Evolutionary conservation across 2,797 vertebrate species (phyloP), one percentile per base, ranked within the genome.

Genomic region (Phylloscopus collybita): DNA sequence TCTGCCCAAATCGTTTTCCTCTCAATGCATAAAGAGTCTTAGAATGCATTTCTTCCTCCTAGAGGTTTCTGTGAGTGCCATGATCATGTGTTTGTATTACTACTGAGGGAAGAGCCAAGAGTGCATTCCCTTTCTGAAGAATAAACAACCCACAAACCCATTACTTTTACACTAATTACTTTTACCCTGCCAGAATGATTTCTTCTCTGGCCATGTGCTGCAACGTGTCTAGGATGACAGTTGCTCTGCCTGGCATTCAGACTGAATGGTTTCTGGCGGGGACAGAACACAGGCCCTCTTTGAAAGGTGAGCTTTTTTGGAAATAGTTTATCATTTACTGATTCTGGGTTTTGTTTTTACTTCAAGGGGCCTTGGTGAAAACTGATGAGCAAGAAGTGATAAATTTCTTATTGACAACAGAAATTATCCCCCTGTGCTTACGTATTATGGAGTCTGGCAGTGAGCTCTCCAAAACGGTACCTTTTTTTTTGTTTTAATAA

Each of bases 371-470:
- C 17, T 97, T 99, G 97, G 99, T 99, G 87, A 99, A 99, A 98
- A 99, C 99, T 11, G 99, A 99, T 45, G 99, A 99, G 90, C 99
- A 99, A 96, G 99, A 99, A 97, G 99, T 99, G 96, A 99, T 99
- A 94, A 99, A 99, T 97, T 99, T 99, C 96, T 98, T 99, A 86
- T 89, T 99, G 92, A 99, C 99, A 47, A 99, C 99, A 95, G 99
- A 99, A 98, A 99, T 99, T 96, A 99, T 99, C 96, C 99, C 99
- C 16, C 98, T 99, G 64, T 99, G 99, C 97, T 98, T 99, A 73
- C 99, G 99, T 70, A 99, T 99, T 94, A 99, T 99, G 99, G 99
- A 99, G 96, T 99, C 99, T 44, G 99, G 99, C 94, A 99, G 99
- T 62, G 99, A 99, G 97, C 99, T 99, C 72, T 99, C 99, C 79